Conservation (phyloP, 2,797 vertebrate species). For the Cossypha niveicapilla region DNA sequence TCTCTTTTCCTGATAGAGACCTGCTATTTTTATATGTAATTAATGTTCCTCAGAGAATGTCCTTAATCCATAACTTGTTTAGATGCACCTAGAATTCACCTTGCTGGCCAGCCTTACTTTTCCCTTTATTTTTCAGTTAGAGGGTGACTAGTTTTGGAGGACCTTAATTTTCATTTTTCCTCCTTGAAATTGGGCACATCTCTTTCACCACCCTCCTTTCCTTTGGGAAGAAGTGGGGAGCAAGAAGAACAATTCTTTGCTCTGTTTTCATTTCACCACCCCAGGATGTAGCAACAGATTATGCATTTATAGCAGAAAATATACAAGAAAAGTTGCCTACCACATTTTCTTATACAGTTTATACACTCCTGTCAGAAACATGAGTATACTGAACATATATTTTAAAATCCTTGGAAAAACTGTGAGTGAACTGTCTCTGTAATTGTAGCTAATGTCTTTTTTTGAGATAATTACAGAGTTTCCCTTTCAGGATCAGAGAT, state of each 20-base stretch:
- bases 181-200: background rate
- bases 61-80: background rate
- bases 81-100: background rate
- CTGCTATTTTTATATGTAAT: background rate
- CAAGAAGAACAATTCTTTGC: background rate
- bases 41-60: background rate
- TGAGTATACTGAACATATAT: background rate
- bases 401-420: background rate
- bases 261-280: background rate
- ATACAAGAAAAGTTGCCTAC: background rate
- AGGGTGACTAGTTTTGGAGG: background rate
- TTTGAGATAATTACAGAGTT: background rate
- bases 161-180: background rate
- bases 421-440: background rate
- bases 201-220: background rate
- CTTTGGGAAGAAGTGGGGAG: background rate
- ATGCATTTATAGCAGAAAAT: background rate
- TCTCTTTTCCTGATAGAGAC: background rate
- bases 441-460: background rate
- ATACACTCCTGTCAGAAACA: background rate
- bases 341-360: background rate
- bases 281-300: background rate
- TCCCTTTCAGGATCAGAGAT: background rate
- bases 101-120: background rate
- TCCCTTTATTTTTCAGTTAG: background rate